Evolutionary conservation across 1,140 invertebrate species (phyloP).

Genomic region (Rhyzopertha dominica): DNA sequence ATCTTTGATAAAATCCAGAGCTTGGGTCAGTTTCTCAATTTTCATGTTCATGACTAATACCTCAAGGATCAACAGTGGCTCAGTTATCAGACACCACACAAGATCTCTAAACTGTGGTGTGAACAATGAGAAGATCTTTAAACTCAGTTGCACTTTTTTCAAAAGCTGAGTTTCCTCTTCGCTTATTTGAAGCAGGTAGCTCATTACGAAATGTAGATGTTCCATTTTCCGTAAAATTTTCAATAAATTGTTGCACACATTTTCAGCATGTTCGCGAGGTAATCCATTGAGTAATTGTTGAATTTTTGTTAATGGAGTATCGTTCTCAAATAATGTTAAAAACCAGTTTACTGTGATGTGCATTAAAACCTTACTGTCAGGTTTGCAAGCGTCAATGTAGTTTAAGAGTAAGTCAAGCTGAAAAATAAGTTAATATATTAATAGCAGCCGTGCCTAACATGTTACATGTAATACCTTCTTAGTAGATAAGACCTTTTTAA

Average conservation of each 20-base stretch:
- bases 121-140: conserved; percentile 58
- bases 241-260: conserved; percentile 58
- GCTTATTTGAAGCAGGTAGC: conserved; percentile 52
- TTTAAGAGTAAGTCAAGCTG: conserved; percentile 26
- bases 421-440: conserved; percentile 13
- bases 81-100: conserved; percentile 59
- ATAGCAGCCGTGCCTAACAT: conserved; percentile 1
- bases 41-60: conserved; percentile 72
- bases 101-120: conserved; percentile 49
- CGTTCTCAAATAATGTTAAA: conserved; percentile 46
- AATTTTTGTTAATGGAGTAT: conserved; percentile 42
- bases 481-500: conserved; percentile 35
- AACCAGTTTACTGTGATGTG: conserved; percentile 47
- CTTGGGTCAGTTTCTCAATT: conserved; percentile 58
- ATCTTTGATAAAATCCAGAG: conserved; percentile 45
- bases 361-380: conserved; percentile 18
- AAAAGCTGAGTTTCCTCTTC: conserved; percentile 48
- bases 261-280: conserved; percentile 50
- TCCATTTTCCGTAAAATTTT: conserved; percentile 56
- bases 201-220: conserved; percentile 56
- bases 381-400: conserved; percentile 26
- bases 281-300: conserved; percentile 49
- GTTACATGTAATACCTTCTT: conserved; percentile 19
- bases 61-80: conserved; percentile 66
- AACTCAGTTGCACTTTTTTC: conserved; percentile 51